Evolutionary conservation across 2,888 invertebrate species (phyloP), one percentile per base, ranked within the genome.

Genomic region (Eupithecia dodoneata): DNA sequence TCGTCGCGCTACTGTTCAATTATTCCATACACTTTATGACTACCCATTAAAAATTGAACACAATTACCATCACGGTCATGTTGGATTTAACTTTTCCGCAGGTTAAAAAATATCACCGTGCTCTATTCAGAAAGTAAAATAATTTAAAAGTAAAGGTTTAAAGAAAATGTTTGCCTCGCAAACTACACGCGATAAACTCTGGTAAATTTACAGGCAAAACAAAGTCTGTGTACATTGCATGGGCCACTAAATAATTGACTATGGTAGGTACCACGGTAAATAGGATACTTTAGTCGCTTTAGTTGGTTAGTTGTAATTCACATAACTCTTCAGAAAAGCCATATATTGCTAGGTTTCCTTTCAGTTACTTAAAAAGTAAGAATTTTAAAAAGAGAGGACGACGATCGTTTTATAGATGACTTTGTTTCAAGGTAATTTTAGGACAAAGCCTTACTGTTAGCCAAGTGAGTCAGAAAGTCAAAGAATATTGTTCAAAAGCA

Each of bases 101-200:
- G 74, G 71, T 70, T 76, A 70, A 72, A 70, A 72, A 70, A 77
- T 75, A 67, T 74, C 75, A 74, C 74, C 75, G 74, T 44, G n/a
- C 81, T 81, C 81, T 81, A 82, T 81, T 83, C 83, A 83, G 87
- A 88, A 88, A 87, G 84, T 84, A 80, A 87, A 87, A 86, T 85
- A 81, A 79, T 82, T 85, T 82, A 77, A 80, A 84, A 81, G 81
- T 82, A 75, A 71, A 66, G 9, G n/a, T 67, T 45, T 44, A 10
- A 44, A 42, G 79, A 77, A 79, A 79, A 83, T 83, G 78, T 81
- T 78, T 76, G 66, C 83, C 82, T 75, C 76, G 81, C 82, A 84
- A 87, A 86, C 84, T 86, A 86, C 87, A 87, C 81, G 84, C 87
- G 85, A 88, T 87, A 88, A 87, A 84, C 80, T 81, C 80, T 77